Evolutionary conservation across 2,888 invertebrate species (phyloP).

Genomic region (Bugulina stolonifera): DNA sequence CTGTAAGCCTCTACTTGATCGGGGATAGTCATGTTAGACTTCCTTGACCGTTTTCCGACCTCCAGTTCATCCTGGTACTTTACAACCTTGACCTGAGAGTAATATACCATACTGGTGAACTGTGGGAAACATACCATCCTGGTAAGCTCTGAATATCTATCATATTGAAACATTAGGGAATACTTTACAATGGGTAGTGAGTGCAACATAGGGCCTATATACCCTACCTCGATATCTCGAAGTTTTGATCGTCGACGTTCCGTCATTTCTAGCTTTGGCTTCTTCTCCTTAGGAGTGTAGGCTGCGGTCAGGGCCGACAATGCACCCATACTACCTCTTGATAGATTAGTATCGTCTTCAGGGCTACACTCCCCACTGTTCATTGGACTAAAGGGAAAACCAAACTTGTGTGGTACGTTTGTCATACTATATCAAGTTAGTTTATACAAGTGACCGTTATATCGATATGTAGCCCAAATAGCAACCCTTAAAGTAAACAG

Average conservation of each 20-base stretch:
- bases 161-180: too few species aligned
- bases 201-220: too few species aligned
- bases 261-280: slow-evolving; percentile 38
- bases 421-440: too few species aligned
- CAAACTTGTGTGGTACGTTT: too few species aligned
- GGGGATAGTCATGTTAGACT: slow-evolving; percentile 62
- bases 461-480: too few species aligned
- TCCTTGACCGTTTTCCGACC: slow-evolving; percentile 64
- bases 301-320: slow-evolving; percentile 14
- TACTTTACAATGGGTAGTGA: too few species aligned
- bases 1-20: slow-evolving; percentile 87
- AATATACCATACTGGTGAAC: too few species aligned
- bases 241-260: slow-evolving; percentile 54
- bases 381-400: neutral
- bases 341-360: neutral
- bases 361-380: slow-evolving; percentile 13
- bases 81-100: slow-evolving; percentile 70
- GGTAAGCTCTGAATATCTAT: too few species aligned
- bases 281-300: slow-evolving; percentile 12
- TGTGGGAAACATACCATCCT: too few species aligned
- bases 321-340: neutral
- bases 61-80: slow-evolving; percentile 94
- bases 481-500: too few species aligned
- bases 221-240: slow-evolving; percentile 75
- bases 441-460: too few species aligned